Conservation (phyloP, 2,113 vertebrate genomes). For the Proterorhinus semilunaris region DNA sequence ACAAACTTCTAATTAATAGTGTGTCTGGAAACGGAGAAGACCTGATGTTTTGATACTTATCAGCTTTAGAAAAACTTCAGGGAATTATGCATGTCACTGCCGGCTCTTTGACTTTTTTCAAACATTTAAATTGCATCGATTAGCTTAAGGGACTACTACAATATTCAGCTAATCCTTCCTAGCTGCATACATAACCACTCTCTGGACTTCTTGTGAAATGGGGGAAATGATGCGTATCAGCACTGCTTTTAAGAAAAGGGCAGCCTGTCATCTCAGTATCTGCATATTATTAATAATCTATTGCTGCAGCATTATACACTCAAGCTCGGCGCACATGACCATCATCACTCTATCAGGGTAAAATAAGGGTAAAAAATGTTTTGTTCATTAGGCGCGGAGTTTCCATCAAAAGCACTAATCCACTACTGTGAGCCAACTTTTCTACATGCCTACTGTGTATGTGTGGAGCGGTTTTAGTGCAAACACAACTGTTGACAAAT, state of each 20-base stretch:
- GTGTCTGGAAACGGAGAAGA: constrained; percentile 18
- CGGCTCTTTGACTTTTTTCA: constrained; percentile 18
- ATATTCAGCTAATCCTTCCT: constrained; percentile 18
- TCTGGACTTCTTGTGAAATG: constrained; percentile 10
- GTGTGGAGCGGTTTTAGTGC: not conserved
- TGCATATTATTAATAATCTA: constrained; percentile 35
- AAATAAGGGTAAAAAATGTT: too few relatives aligned
- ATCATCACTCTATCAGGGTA: not conserved
- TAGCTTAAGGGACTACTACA: constrained; percentile 6
- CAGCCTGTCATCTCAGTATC: constrained; percentile 24
- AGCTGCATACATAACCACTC: constrained; percentile 20
- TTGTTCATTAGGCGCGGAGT: too few relatives aligned
- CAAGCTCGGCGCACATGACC: not conserved
- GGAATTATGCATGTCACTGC: constrained; percentile 18
- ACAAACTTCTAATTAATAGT: constrained; percentile 31
- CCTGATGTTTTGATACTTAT: constrained; percentile 33
- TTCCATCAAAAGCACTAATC: too few relatives aligned
- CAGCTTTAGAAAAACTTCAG: constrained; percentile 23
- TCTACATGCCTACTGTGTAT: not conserved
- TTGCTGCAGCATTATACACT: constrained; percentile 11
- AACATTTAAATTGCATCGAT: constrained; percentile 33
- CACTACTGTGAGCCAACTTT: not conserved
- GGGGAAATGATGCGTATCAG: constrained; percentile 18
- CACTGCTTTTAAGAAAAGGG: constrained; percentile 16
- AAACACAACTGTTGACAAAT: not conserved